A percentile compares a stretch with the other conserved stretches of the same genome.
phyloP scores from a whole-genome alignment of 2,797 vertebrate genomes.

The Phyllotis vaccarum region DNA sequence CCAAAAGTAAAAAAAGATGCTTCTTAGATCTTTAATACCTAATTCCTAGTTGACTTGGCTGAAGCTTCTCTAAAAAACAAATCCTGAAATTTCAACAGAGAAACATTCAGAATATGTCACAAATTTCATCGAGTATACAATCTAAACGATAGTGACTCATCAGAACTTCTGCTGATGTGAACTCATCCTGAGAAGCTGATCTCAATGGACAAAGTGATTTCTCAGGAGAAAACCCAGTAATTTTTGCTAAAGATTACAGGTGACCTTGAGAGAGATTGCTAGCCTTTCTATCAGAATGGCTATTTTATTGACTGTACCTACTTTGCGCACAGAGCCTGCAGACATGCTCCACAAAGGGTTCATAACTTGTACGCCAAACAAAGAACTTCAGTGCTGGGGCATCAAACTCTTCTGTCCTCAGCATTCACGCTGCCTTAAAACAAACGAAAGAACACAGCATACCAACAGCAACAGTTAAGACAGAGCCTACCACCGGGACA shows the following conservation, averaged over 20 bases:
- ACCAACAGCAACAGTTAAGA: constrained; percentile 52
- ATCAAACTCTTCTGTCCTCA: constrained; percentile 81
- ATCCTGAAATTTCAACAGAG: not conserved
- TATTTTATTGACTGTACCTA: constrained; percentile 77
- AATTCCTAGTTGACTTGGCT: not conserved
- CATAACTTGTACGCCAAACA: constrained; percentile 90
- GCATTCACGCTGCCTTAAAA: constrained; percentile 85
- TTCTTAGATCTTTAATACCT: constrained; percentile 35
- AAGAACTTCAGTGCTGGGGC: constrained; percentile 81
- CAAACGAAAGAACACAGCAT: not conserved
- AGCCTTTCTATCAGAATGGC: too few species aligned
- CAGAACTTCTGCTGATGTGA: constrained; percentile 8
- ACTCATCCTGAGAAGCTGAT: constrained; percentile 25
- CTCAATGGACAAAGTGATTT: constrained; percentile 29
- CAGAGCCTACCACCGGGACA: not conserved
- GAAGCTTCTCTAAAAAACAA: not conserved
- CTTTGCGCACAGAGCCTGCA: constrained; percentile 95
- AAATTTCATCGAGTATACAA: not conserved
- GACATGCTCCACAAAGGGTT: constrained; percentile 99
- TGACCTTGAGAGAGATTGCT: not conserved
- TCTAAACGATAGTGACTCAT: not conserved
- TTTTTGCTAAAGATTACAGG: not conserved
- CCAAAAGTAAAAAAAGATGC: too few species aligned
- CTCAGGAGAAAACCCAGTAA: not conserved
- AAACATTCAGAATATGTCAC: not conserved